Conservation (phyloP, 2,888 invertebrate genomes). For the Tetragonisca angustula region DNA sequence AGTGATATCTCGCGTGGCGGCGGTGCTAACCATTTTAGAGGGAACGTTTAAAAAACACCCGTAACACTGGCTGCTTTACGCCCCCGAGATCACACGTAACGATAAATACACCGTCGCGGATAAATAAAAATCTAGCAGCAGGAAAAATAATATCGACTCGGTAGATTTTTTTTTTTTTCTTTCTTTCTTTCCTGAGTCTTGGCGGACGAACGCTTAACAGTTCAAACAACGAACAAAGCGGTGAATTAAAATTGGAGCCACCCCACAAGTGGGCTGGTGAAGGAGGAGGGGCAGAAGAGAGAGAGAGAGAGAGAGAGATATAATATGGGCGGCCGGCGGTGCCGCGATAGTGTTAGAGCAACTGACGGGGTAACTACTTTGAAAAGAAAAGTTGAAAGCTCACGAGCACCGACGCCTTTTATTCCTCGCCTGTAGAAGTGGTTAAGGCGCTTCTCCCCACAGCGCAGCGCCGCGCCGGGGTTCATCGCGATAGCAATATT, state of each 20-base stretch:
- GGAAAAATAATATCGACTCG: not conserved
- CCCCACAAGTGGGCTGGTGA: slow-evolving; percentile 37
- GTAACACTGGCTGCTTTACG: not conserved
- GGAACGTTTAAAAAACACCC: not conserved
- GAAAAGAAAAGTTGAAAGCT: slow-evolving; percentile 46
- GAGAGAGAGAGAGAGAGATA: not conserved
- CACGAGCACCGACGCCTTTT: slow-evolving; percentile 29
- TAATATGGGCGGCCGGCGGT: slow-evolving; percentile 28
- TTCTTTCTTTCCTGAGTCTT: not conserved
- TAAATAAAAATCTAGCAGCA: not conserved
- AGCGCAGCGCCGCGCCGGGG: not conserved
- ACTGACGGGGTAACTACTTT: slow-evolving; percentile 33
- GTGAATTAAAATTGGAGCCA: slow-evolving; percentile 43
- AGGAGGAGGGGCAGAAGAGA: slow-evolving; percentile 4
- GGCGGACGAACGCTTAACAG: slow-evolving; percentile 8
- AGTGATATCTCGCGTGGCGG: slow-evolving; percentile 1
- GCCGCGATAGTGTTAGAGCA: slow-evolving; percentile 37
- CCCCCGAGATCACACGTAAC: not conserved
- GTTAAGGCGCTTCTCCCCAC: slow-evolving; percentile 9
- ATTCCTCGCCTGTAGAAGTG: slow-evolving; percentile 19
- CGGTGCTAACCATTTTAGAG: not conserved
- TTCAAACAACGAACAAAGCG: slow-evolving; percentile 46
- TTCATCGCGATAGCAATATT: slow-evolving; percentile 19
- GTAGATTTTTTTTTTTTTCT: not conserved
- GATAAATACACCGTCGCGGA: not conserved